These are phyloP conservation scores for Hydrophis major DNA, from an alignment of 2,797 vertebrate genomes.

Conservation along the genomic window DNA sequence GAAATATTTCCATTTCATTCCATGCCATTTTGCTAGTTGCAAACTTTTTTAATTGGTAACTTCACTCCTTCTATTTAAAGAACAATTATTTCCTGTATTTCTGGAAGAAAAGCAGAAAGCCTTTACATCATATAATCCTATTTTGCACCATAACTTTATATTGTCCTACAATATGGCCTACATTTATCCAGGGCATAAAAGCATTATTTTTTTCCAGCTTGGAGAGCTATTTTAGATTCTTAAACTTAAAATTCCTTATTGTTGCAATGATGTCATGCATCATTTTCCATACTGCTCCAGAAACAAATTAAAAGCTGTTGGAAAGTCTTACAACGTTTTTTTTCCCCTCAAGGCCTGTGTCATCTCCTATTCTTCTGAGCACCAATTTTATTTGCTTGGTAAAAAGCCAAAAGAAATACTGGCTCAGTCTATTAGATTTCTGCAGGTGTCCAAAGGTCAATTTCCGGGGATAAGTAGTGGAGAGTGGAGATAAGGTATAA, in stretches of 20 bases:
- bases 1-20: constrained; percentile 59
- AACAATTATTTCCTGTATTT: constrained; percentile 63
- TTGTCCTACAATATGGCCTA: constrained; percentile 53
- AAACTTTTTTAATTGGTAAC: constrained; percentile 62
- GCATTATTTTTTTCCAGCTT: constrained; percentile 46
- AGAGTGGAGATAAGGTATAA: not conserved
- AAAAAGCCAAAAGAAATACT: constrained; percentile 33
- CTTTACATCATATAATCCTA: constrained; percentile 59
- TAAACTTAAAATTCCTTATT: constrained; percentile 38
- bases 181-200: constrained; percentile 39
- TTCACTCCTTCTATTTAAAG: constrained; percentile 64
- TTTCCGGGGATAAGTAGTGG: constrained; percentile 28
- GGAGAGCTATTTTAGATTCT: constrained; percentile 42
- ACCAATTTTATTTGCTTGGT: constrained; percentile 30
- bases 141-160: constrained; percentile 42
- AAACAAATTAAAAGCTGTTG: constrained; percentile 42
- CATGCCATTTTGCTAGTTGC: constrained; percentile 50
- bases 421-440: constrained; percentile 17
- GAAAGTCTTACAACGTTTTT: constrained; percentile 23
- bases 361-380: constrained; percentile 29
- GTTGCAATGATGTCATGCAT: constrained; percentile 41
- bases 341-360: not conserved
- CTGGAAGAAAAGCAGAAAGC: constrained; percentile 56
- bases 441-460: constrained; percentile 19
- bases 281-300: constrained; percentile 52